phyloP scores from a whole-genome alignment of 1,140 invertebrate genomes.

The Condylostylus longicornis region DNA sequence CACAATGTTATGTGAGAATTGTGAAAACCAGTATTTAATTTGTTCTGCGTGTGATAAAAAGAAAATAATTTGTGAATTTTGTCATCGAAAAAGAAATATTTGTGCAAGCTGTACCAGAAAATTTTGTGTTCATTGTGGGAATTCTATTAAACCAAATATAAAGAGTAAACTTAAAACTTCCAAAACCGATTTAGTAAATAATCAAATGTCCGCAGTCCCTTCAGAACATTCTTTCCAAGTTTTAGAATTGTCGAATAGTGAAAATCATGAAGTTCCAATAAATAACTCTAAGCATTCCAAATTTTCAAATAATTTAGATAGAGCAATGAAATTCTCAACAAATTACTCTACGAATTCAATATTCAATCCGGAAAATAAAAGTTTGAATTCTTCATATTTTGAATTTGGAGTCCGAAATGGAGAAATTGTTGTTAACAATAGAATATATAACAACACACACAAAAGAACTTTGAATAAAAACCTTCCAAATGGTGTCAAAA shows the following conservation, averaged over 20 bases:
- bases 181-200: no score
- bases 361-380: conserved; percentile 18
- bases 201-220: no score
- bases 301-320: conserved; percentile 22
- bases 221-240: conserved; percentile 18
- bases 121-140: conserved; percentile 25
- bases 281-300: conserved; percentile 11
- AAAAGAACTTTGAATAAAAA: no score
- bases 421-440: no score
- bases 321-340: conserved; percentile 21
- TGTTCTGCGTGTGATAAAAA: conserved; percentile 21
- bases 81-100: conserved; percentile 23
- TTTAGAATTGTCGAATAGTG: conserved; percentile 10
- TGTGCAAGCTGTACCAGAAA: conserved; percentile 22
- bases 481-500: no score
- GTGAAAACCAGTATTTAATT: conserved; percentile 22
- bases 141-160: conserved; percentile 18
- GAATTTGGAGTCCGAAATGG: neutral
- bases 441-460: no score
- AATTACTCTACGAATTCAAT: conserved; percentile 22
- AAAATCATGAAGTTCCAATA: neutral
- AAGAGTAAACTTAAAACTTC: neutral
- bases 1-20: conserved; percentile 22
- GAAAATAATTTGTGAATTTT: conserved; percentile 20
- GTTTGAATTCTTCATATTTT: no score